Conservation (phyloP, 1,140 invertebrate species). For the Neodiprion virginianus region DNA sequence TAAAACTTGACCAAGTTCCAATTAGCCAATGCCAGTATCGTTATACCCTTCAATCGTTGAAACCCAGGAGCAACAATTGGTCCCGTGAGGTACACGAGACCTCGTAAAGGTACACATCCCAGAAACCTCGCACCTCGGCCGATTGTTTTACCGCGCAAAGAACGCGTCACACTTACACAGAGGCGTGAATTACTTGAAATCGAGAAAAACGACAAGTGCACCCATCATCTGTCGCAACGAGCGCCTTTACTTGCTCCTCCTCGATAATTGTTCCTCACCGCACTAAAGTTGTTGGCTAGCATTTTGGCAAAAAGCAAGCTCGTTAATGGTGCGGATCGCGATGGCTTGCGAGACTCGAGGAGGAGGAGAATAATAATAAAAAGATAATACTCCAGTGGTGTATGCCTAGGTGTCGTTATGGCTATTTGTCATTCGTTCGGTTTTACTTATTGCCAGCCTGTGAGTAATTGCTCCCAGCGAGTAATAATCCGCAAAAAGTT, state of each 20-base stretch:
- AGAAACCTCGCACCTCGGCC: too few relatives aligned
- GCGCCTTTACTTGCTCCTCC: neutral
- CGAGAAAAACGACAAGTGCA: neutral
- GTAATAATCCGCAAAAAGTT: neutral
- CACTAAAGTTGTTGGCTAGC: neutral
- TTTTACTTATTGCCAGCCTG: neutral
- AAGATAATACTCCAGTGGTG: too few relatives aligned
- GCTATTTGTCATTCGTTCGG: constrained; percentile 1
- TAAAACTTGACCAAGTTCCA: neutral
- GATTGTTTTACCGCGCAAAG: too few relatives aligned
- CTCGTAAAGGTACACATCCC: too few relatives aligned
- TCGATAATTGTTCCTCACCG: constrained; percentile 4
- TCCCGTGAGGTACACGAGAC: too few relatives aligned
- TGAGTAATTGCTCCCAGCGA: neutral
- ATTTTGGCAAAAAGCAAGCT: neutral
- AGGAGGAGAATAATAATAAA: too few relatives aligned
- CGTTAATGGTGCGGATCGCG: neutral
- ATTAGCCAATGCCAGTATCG: neutral
- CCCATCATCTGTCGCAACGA: neutral
- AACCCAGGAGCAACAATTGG: too few relatives aligned
- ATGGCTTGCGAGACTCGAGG: neutral
- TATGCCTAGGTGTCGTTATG: neutral
- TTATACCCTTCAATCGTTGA: too few relatives aligned
- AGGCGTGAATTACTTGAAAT: too few relatives aligned
- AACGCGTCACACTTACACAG: too few relatives aligned